These are phyloP conservation scores for Hozukius guyotensis DNA, from an alignment of 2,797 vertebrate species.

Conservation along the genomic window DNA sequence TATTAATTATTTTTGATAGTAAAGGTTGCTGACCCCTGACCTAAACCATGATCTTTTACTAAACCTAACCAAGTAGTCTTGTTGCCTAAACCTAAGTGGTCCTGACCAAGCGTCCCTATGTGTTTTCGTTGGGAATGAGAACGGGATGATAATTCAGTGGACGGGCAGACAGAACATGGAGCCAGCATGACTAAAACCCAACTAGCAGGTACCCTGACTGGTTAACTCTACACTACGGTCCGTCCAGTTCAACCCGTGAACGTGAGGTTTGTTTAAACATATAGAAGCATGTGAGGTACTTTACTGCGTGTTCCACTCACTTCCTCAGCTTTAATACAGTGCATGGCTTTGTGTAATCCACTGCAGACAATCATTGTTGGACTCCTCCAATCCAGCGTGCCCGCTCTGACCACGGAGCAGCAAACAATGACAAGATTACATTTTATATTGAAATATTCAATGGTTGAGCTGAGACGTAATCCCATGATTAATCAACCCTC, in stretches of 20 bases:
- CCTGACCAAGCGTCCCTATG: no score
- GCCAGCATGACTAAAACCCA: not conserved
- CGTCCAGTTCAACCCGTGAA: not conserved
- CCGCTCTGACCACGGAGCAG: slow-evolving; percentile 57
- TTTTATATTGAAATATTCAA: slow-evolving; percentile 70
- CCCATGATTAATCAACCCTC: slow-evolving; percentile 79
- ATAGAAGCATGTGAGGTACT: not conserved
- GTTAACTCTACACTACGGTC: not conserved
- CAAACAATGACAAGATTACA: slow-evolving; percentile 80
- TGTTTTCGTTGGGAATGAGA: no score
- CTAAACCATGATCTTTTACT: no score
- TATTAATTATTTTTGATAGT: no score
- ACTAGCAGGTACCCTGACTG: not conserved
- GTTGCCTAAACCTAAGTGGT: no score
- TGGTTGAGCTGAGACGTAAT: slow-evolving; percentile 73
- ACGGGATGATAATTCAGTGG: not conserved
- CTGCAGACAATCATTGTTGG: slow-evolving; percentile 35
- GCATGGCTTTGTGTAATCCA: slow-evolving; percentile 60
- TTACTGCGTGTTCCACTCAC: not conserved
- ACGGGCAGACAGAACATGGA: not conserved
- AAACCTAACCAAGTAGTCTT: no score
- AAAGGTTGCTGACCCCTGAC: no score
- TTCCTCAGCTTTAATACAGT: slow-evolving; percentile 25
- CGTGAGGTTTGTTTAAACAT: not conserved
- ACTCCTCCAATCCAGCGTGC: slow-evolving; percentile 52